These are phyloP conservation scores for Chrysotoxum bicinctum DNA, from an alignment of 2,888 invertebrate genomes.

Conservation along the genomic window DNA sequence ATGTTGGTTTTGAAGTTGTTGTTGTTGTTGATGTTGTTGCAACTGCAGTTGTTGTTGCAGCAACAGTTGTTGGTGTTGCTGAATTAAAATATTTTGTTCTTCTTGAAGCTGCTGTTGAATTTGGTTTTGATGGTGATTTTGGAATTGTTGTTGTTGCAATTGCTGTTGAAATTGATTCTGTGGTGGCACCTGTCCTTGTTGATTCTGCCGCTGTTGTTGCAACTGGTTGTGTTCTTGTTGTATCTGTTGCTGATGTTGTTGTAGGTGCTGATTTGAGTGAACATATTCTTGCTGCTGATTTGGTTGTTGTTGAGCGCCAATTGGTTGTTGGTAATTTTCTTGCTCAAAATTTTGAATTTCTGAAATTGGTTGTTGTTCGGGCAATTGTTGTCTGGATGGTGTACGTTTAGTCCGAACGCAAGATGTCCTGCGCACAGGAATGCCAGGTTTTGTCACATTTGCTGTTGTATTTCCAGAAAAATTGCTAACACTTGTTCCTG, in stretches of 20 bases:
- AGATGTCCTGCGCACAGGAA: conserved; percentile 43
- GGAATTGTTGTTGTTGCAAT: conserved; percentile 75
- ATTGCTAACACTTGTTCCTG: neutral
- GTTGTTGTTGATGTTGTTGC: conserved; percentile 42
- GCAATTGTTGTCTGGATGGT: conserved; percentile 46
- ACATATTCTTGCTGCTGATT: conserved; percentile 10
- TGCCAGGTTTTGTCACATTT: conserved; percentile 22
- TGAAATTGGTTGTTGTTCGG: conserved; percentile 26
- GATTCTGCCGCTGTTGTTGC: conserved; percentile 20
- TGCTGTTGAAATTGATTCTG: conserved; percentile 62
- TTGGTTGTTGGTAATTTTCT: conserved; percentile 17
- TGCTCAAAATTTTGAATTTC: conserved; percentile 37
- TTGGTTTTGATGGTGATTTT: conserved; percentile 52
- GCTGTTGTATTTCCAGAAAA: neutral
- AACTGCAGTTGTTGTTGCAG: conserved; percentile 55
- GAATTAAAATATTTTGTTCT: conserved; percentile 42
- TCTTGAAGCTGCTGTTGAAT: conserved; percentile 54
- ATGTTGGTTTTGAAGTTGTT: conserved; percentile 41
- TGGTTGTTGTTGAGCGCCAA: neutral
- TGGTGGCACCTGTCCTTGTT: conserved; percentile 21
- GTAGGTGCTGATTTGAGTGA: conserved; percentile 5
- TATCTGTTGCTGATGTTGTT: conserved; percentile 20
- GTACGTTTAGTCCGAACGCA: conserved; percentile 50
- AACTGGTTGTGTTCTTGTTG: conserved; percentile 57
- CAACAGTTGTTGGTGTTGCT: conserved; percentile 54